These are phyloP conservation scores for Leptopilina myrica DNA, from an alignment of 2,888 invertebrate species.

Conservation along the genomic window DNA sequence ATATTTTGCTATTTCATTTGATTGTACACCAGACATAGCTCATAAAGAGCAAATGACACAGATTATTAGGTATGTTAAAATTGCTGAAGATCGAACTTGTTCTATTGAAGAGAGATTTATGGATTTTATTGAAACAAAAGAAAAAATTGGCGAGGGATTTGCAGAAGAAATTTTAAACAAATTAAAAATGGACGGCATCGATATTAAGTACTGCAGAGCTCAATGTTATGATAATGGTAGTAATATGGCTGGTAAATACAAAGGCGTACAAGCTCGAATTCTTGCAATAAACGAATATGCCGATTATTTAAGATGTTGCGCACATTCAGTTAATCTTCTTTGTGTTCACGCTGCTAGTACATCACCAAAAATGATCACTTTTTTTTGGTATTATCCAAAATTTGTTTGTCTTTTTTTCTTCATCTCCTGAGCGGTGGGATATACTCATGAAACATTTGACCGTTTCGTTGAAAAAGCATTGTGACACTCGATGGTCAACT, in stretches of 20 bases:
- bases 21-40: neutral
- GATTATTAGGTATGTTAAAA: constrained; percentile 6
- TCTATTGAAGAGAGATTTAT: neutral
- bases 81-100: neutral
- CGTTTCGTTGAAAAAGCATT: neutral
- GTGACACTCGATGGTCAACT: too few species aligned
- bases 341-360: neutral
- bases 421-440: neutral
- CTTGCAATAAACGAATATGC: constrained; percentile 50
- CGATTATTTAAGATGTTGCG: constrained; percentile 39
- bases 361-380: too few species aligned
- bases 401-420: neutral
- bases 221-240: constrained; percentile 58
- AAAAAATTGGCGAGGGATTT: neutral
- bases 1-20: neutral
- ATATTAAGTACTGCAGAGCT: constrained; percentile 53
- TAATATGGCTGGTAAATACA: constrained; percentile 58
- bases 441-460: neutral
- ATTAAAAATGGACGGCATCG: constrained; percentile 43
- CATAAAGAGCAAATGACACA: constrained; percentile 2
- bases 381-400: neutral
- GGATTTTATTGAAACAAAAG: neutral
- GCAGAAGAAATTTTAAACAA: constrained; percentile 2
- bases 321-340: neutral
- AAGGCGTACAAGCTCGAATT: constrained; percentile 55